phyloP scores from a whole-genome alignment of 2,113 vertebrate genomes.

The Apistogramma diplotaenia region DNA sequence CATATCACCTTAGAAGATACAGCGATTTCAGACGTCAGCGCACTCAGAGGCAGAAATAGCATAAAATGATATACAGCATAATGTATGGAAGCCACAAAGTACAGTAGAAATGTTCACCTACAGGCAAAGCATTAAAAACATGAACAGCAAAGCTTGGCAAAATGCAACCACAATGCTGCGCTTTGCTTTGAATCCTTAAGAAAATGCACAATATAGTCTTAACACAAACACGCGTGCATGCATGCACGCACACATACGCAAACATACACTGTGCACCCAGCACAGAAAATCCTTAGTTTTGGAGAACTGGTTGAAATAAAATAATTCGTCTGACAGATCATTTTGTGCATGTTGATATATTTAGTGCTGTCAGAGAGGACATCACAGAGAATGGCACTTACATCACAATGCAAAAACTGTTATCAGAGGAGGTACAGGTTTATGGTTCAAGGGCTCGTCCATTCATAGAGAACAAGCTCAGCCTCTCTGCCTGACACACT shows the following conservation, averaged over 20 bases:
- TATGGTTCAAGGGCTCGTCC: conserved; percentile 77
- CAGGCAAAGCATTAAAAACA: conserved; percentile 20
- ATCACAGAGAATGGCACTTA: conserved; percentile 69
- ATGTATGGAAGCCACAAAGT: not conserved
- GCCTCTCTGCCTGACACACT: conserved; percentile 75
- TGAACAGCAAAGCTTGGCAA: conserved; percentile 22
- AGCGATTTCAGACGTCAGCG: conserved; percentile 71
- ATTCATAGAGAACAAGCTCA: conserved; percentile 77
- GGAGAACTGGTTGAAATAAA: conserved; percentile 56
- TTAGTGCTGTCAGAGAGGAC: conserved; percentile 70
- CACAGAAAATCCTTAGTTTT: conserved; percentile 58
- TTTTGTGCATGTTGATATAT: conserved; percentile 69
- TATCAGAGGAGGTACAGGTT: conserved; percentile 80
- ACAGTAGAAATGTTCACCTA: conserved; percentile 37
- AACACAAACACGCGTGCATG: conserved; percentile 11
- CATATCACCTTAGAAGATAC: conserved; percentile 66
- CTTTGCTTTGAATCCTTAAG: conserved; percentile 42
- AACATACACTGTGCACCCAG: not conserved
- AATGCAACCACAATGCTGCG: conserved; percentile 33
- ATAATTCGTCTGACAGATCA: conserved; percentile 66
- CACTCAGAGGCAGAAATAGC: conserved; percentile 27
- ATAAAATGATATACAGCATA: not conserved
- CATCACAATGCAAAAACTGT: conserved; percentile 75
- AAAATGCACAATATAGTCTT: conserved; percentile 47
- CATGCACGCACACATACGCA: not conserved